These are phyloP conservation scores for Sipha flava DNA, from an alignment of 1,140 invertebrate species.

Conservation along the genomic window DNA sequence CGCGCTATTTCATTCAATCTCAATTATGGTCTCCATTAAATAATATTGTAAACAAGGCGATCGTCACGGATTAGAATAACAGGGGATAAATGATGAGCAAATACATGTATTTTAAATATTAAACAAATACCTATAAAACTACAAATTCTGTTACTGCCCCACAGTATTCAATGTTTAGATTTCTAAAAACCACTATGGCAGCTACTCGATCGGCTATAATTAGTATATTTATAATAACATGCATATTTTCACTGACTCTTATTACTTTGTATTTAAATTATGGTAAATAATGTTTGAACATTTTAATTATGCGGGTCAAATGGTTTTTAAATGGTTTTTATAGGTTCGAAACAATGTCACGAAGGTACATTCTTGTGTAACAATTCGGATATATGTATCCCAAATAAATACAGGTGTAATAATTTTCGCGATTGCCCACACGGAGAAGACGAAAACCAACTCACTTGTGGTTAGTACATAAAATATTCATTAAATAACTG, in stretches of 20 bases:
- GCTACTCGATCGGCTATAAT: background rate
- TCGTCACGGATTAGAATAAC: background rate
- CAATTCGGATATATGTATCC: constrained; percentile 59
- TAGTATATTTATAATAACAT: background rate
- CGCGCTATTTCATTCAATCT: background rate
- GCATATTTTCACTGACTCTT: background rate
- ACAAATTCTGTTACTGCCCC: background rate
- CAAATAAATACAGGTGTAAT: constrained; percentile 58
- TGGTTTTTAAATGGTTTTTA: background rate
- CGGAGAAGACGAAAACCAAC: constrained; percentile 53
- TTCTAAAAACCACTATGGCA: background rate
- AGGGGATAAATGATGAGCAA: background rate
- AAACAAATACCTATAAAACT: background rate
- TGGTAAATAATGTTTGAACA: too few species aligned
- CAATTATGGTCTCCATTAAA: background rate
- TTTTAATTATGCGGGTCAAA: too few species aligned
- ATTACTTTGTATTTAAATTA: background rate
- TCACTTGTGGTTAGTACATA: constrained; percentile 39
- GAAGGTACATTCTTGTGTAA: constrained; percentile 60
- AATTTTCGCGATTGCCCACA: constrained; percentile 57
- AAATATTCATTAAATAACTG: too few species aligned
- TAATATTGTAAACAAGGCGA: background rate
- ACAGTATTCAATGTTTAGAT: background rate
- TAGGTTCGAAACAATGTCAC: constrained; percentile 47
- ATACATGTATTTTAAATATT: background rate